phyloP scores from a whole-genome alignment of 2,888 invertebrate species.

The Pyrrhia umbra region DNA sequence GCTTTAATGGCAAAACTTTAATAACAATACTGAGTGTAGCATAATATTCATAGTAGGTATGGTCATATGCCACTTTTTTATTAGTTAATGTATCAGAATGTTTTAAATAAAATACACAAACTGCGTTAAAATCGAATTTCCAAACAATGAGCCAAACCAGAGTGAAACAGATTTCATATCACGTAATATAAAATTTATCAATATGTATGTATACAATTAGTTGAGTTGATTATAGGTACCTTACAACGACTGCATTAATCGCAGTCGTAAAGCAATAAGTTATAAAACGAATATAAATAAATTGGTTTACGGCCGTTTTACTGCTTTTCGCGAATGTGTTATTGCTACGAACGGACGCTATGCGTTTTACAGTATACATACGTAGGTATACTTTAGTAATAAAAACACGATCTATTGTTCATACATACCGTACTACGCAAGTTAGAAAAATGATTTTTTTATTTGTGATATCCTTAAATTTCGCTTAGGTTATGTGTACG shows the following conservation, averaged over 20 bases:
- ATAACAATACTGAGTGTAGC: no score
- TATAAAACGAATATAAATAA: conserved; percentile 84
- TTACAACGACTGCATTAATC: conserved; percentile 78
- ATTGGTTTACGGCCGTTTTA: conserved; percentile 82
- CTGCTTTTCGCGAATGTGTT: conserved; percentile 80
- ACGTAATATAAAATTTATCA: conserved; percentile 67
- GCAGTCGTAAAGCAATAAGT: conserved; percentile 82
- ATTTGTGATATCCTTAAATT: neutral
- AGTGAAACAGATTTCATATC: conserved; percentile 43
- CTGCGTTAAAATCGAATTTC: no score
- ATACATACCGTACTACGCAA: conserved; percentile 8
- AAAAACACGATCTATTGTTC: conserved; percentile 35
- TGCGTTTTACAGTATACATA: conserved; percentile 57
- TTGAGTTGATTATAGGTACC: conserved; percentile 70
- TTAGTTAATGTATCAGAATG: no score
- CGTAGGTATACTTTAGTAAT: conserved; percentile 29
- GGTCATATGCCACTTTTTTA: no score
- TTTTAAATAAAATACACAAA: no score
- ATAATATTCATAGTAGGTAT: no score
- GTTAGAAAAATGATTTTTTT: neutral
- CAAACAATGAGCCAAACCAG: neutral
- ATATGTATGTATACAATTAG: conserved; percentile 64
- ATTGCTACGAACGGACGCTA: conserved; percentile 75
- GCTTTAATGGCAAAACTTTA: no score
- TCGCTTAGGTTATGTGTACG: no score